Evolutionary conservation across 2,113 vertebrate species (phyloP), one percentile per base, ranked within the genome.

Genomic region (Microtus pennsylvanicus): DNA sequence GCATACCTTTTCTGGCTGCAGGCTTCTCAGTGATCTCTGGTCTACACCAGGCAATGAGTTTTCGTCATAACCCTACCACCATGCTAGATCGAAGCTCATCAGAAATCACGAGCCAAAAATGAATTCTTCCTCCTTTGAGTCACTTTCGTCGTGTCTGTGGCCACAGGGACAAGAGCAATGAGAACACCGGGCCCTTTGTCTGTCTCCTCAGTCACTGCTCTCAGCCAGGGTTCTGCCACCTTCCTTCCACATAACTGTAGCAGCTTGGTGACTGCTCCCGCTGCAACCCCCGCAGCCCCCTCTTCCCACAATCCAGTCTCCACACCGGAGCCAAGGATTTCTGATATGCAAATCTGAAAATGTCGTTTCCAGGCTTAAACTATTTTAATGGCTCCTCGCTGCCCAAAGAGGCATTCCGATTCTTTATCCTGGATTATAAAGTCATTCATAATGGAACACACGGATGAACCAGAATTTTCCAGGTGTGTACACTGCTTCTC

Each of bases 371-470:
- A 58, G n/a, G 21, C 55, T 96, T 70, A 85, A 85, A 86, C 89
- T 81, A 87, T 65, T 91, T 87, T 90, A 90, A 87, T 76, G 87
- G 67, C 17, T 94, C 69, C 35, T 83, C 63, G 3, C 12, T 88
- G 92, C 95, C 80, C 82, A 38, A 52, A 91, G 87, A 67, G 77
- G 82, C n/a, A 78, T 55, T 77, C 42, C 58, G 5, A 86, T 74
- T 95, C 83, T 83, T 83, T 21, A 14, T 67, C n/a, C 7, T 28
- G 74, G 78, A 77, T 82, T 89, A 42, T 38, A 87, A 89, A 90
- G 78, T 50, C 87, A 91, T 78, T 91, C 78, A 19, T 80, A 83
- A 87, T 85, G 90, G 83, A 97, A 90, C 35, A 92, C 35, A 58
- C 17, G 42, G 70, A 87, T 91, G 52, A 94, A 89, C 83, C 52